A percentile compares a stretch with the other conserved stretches of the same genome.
phyloP scores from a whole-genome alignment of 2,797 vertebrate species.

The Holocentrus rufus region DNA sequence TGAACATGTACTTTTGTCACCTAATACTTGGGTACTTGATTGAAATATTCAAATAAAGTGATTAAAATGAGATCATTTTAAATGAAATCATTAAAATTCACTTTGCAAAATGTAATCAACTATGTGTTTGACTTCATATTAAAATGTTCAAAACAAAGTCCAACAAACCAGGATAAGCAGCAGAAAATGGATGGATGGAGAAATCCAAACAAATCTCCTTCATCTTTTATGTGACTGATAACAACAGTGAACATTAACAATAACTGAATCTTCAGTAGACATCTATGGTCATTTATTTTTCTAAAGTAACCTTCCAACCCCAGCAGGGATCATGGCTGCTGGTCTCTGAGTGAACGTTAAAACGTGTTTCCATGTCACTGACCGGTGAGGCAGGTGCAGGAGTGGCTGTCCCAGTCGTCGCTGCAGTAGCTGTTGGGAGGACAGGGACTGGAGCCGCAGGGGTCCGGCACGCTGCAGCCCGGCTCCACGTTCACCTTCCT shows the following conservation, averaged over 20 bases:
- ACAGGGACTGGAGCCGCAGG: slow-evolving; percentile 90
- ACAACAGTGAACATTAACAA: too few species aligned
- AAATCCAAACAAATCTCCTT: neutral
- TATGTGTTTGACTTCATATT: neutral
- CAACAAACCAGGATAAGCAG: too few species aligned
- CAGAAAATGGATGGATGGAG: too few species aligned
- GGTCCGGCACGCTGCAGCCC: slow-evolving; percentile 89
- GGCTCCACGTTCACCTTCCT: slow-evolving; percentile 85
- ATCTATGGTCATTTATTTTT: too few species aligned
- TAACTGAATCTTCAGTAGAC: too few species aligned
- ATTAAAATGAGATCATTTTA: neutral
- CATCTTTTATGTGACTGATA: neutral
- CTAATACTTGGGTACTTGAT: too few species aligned
- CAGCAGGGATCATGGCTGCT: too few species aligned
- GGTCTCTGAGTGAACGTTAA: neutral
- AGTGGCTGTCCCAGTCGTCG: slow-evolving; percentile 90
- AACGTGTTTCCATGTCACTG: slow-evolving; percentile 25
- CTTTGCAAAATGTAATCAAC: neutral
- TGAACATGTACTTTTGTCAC: too few species aligned
- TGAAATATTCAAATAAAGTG: neutral
- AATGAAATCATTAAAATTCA: too few species aligned
- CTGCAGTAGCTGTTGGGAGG: slow-evolving; percentile 91
- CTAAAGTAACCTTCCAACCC: too few species aligned
- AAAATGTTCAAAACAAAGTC: neutral
- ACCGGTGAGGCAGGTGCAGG: slow-evolving; percentile 91